phyloP scores from a whole-genome alignment of 2,113 vertebrate genomes.

The Rhea americana region DNA sequence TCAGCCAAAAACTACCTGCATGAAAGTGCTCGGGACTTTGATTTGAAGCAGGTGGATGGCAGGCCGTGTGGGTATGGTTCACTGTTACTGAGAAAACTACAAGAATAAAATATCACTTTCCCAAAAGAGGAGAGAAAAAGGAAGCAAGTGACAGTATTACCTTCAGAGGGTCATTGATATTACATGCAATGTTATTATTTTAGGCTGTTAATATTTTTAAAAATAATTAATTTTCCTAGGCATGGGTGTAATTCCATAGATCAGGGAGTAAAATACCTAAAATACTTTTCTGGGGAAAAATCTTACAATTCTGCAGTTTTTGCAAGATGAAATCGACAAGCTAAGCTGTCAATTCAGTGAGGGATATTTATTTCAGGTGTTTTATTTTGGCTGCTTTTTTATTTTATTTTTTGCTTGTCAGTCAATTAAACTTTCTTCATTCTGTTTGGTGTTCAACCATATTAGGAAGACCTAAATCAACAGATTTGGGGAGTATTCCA shows the following conservation, averaged over 20 bases:
- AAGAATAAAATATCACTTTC: neutral
- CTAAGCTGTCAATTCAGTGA: conserved; percentile 18
- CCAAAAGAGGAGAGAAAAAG: neutral
- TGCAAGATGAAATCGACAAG: neutral
- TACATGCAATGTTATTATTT: neutral
- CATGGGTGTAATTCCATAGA: neutral
- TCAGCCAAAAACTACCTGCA: neutral
- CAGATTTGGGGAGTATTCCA: conserved; percentile 59
- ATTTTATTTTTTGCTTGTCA: neutral
- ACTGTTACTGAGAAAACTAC: neutral
- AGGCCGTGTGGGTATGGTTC: neutral
- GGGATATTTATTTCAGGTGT: neutral
- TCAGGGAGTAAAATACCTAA: neutral
- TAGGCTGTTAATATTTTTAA: neutral
- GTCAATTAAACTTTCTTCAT: conserved; percentile 54
- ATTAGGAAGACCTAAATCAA: conserved; percentile 53
- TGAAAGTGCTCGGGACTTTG: neutral
- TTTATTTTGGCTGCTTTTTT: neutral
- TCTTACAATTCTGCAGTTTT: neutral
- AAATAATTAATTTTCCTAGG: neutral
- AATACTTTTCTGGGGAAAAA: neutral
- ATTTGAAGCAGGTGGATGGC: neutral
- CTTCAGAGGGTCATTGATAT: neutral
- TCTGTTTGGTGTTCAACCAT: neutral
- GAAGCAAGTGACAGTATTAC: neutral